Conservation (phyloP, 2,888 invertebrate genomes). For the Periphyllus acericola region DNA sequence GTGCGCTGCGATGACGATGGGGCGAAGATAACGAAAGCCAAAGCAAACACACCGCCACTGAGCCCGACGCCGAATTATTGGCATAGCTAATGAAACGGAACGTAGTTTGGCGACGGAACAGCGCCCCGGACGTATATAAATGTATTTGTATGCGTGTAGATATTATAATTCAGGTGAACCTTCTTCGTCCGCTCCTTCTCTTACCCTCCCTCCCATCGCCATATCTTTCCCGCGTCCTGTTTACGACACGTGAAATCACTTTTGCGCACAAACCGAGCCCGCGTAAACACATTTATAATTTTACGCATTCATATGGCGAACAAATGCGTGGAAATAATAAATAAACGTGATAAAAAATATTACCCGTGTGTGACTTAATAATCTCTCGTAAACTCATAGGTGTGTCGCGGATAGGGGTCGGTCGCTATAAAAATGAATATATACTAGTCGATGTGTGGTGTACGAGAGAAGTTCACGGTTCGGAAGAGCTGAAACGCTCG, state of each 20-base stretch:
- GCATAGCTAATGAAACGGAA: constrained; percentile 48
- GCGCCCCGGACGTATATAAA: too few species aligned
- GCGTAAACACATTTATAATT: not conserved
- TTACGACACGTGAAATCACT: not conserved
- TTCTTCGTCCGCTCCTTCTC: not conserved
- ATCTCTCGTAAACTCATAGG: not conserved
- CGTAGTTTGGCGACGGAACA: not conserved
- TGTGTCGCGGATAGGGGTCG: not conserved
- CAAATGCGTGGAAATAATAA: too few species aligned
- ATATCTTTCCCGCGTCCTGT: not conserved
- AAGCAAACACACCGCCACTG: not conserved
- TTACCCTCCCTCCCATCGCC: not conserved
- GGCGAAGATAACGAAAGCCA: constrained; percentile 19
- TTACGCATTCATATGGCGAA: not conserved
- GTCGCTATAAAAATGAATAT: not conserved
- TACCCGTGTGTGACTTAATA: too few species aligned
- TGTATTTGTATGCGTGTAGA: too few species aligned
- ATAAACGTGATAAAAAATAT: too few species aligned
- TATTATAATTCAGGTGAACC: not conserved
- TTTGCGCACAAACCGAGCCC: not conserved
- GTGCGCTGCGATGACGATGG: not conserved
- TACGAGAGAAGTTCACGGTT: not conserved
- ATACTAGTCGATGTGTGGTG: not conserved
- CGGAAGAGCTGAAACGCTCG: not conserved
- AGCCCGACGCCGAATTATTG: not conserved